These are phyloP conservation scores for Terrapene triunguis DNA, from an alignment of 2,113 vertebrate species.

Conservation along the genomic window DNA sequence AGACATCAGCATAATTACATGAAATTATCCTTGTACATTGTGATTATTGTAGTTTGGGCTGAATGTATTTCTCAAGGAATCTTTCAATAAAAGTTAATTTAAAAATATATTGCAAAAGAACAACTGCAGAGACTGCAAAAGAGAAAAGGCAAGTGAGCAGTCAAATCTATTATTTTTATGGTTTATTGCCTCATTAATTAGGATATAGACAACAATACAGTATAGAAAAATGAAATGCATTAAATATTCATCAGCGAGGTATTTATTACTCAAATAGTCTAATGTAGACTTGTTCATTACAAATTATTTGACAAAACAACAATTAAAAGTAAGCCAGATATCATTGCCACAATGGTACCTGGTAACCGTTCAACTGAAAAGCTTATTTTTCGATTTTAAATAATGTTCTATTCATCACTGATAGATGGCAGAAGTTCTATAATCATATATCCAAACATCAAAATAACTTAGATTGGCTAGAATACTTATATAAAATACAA, in stretches of 20 bases:
- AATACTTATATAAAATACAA: not conserved
- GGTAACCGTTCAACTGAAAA: slow-evolving; percentile 22
- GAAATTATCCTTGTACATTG: not conserved
- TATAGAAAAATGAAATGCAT: not conserved
- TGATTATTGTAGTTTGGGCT: not conserved
- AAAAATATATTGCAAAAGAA: slow-evolving; percentile 32
- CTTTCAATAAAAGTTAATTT: slow-evolving; percentile 35
- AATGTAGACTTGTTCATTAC: slow-evolving; percentile 3
- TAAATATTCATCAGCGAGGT: slow-evolving; percentile 1
- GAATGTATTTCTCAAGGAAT: slow-evolving; percentile 23
- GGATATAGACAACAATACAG: slow-evolving; percentile 17
- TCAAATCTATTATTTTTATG: slow-evolving; percentile 38
- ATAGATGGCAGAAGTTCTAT: not conserved
- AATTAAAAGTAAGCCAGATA: not conserved
- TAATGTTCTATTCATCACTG: not conserved
- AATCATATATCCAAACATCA: not conserved
- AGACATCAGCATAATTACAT: not conserved
- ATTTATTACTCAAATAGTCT: slow-evolving; percentile 16
- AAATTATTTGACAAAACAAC: slow-evolving; percentile 20
- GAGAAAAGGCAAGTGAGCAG: slow-evolving; percentile 14
- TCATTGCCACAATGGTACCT: not conserved
- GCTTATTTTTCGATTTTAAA: not conserved
- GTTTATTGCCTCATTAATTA: slow-evolving; percentile 49
- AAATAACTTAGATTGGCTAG: not conserved
- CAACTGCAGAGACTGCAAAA: slow-evolving; percentile 26